These are phyloP conservation scores for Clytia hemisphaerica DNA, from an alignment of 30 jellyfish, hydroid and myxozoan genomes.

Conservation along the genomic window DNA sequence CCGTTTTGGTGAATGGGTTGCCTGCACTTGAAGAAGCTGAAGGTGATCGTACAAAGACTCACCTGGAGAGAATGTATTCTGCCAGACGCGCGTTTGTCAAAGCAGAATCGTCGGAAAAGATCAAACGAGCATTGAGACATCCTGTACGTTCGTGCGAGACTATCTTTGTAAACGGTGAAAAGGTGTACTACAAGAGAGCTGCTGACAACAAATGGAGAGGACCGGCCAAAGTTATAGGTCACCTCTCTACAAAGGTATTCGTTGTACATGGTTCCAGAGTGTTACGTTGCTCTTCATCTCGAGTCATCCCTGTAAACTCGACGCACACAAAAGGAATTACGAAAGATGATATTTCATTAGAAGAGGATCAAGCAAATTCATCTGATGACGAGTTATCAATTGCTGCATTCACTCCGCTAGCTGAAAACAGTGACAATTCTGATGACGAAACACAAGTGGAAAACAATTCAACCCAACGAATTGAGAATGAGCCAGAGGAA, in stretches of 20 bases:
- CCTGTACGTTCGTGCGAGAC: slow-evolving; percentile 2
- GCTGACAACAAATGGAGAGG: slow-evolving; percentile 13
- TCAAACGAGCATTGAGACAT: background rate
- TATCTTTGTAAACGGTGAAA: background rate
- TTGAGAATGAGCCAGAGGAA: too few relatives aligned
- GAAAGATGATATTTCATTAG: background rate
- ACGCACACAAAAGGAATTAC: background rate
- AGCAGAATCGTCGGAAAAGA: slow-evolving; percentile 27
- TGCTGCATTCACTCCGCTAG: background rate
- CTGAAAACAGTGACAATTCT: background rate
- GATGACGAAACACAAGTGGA: too few relatives aligned
- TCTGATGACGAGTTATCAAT: background rate
- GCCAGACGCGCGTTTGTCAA: slow-evolving; percentile 23
- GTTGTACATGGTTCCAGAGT: slow-evolving; percentile 13
- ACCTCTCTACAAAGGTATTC: slow-evolving; percentile 10
- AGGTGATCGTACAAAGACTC: background rate
- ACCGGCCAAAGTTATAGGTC: slow-evolving; percentile 4
- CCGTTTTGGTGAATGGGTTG: slow-evolving; percentile 15
- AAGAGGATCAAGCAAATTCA: slow-evolving; percentile 7
- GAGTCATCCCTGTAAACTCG: background rate
- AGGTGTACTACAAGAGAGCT: slow-evolving; percentile 6
- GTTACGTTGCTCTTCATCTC: background rate
- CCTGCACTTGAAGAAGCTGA: slow-evolving; percentile 35
- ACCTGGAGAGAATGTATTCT: slow-evolving; percentile 9
- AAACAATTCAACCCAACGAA: too few relatives aligned